Conservation (phyloP, 35 echinoderm and acorn worm species). For the Ptychodera flava region DNA sequence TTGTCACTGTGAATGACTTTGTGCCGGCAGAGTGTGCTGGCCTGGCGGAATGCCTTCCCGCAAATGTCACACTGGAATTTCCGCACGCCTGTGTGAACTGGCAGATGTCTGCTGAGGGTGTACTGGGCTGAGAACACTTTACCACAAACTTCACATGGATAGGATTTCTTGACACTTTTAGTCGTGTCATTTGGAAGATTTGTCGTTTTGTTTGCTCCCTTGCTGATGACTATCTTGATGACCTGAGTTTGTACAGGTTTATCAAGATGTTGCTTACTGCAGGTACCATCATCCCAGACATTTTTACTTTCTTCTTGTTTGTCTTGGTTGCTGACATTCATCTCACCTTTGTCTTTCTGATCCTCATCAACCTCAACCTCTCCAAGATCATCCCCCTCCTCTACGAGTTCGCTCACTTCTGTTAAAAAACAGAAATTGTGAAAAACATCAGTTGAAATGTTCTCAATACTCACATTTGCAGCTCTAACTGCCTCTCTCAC, state of each 20-base stretch:
- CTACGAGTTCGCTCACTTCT: not conserved
- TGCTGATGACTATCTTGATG: too few species aligned
- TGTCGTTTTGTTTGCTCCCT: too few species aligned
- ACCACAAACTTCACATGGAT: conserved; percentile 70
- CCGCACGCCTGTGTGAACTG: conserved; percentile 85
- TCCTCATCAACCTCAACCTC: not conserved
- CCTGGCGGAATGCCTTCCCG: conserved; percentile 91
- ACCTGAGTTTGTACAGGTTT: too few species aligned
- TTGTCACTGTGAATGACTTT: conserved; percentile 98
- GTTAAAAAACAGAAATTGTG: not conserved
- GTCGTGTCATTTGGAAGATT: too few species aligned
- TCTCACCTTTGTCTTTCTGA: not conserved
- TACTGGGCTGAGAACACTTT: conserved; percentile 96
- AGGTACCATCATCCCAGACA: too few species aligned
- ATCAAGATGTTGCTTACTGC: too few species aligned
- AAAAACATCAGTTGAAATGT: too few species aligned
- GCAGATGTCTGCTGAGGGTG: conserved; percentile 88
- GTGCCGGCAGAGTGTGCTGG: conserved; percentile 91
- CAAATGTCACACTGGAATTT: conserved; percentile 91
- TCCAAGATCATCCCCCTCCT: not conserved
- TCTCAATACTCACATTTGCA: too few species aligned
- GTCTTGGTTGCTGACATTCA: not conserved
- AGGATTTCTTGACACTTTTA: conserved; percentile 42
- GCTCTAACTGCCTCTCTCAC: too few species aligned
- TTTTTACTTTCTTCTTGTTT: too few species aligned